Conservation (phyloP, 1,140 invertebrate species). For the Daktulosphaira vitifoliae region DNA sequence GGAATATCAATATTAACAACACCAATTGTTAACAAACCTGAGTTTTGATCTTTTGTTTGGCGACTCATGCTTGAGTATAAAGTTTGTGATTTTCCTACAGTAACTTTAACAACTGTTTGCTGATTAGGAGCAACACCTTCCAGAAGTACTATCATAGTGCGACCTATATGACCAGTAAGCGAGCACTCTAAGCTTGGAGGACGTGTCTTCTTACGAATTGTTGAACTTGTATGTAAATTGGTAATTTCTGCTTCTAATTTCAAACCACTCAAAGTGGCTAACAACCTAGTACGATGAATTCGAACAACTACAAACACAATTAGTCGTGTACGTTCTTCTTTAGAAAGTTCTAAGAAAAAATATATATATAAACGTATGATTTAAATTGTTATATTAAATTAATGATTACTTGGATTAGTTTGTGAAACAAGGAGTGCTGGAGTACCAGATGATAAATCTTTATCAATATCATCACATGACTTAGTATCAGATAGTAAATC, state of each 20-base stretch:
- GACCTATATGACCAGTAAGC: constrained; percentile 78
- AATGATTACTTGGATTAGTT: constrained; percentile 38
- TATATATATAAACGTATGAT: not conserved
- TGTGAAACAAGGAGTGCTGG: constrained; percentile 37
- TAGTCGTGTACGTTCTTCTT: constrained; percentile 49
- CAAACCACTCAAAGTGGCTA: constrained; percentile 84
- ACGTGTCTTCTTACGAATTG: constrained; percentile 67
- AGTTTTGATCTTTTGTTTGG: constrained; percentile 74
- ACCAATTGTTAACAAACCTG: constrained; percentile 76
- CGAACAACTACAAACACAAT: constrained; percentile 81
- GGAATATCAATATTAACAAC: constrained; percentile 88
- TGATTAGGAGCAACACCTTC: constrained; percentile 83
- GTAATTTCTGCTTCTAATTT: constrained; percentile 85
- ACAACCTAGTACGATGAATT: constrained; percentile 74
- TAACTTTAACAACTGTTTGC: constrained; percentile 91
- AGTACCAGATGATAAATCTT: constrained; percentile 38
- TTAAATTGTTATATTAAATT: not conserved
- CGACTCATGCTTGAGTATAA: constrained; percentile 75
- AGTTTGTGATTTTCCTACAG: constrained; percentile 83
- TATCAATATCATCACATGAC: constrained; percentile 46
- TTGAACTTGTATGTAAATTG: constrained; percentile 67
- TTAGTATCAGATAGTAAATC: constrained; percentile 45
- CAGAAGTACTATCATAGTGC: constrained; percentile 83
- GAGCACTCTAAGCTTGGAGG: constrained; percentile 70
- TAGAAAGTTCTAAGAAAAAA: constrained; percentile 42